Evolutionary conservation across 2,113 vertebrate genomes (phyloP), one percentile per base, ranked within the genome.

Genomic region (Lutjanus erythropterus): DNA sequence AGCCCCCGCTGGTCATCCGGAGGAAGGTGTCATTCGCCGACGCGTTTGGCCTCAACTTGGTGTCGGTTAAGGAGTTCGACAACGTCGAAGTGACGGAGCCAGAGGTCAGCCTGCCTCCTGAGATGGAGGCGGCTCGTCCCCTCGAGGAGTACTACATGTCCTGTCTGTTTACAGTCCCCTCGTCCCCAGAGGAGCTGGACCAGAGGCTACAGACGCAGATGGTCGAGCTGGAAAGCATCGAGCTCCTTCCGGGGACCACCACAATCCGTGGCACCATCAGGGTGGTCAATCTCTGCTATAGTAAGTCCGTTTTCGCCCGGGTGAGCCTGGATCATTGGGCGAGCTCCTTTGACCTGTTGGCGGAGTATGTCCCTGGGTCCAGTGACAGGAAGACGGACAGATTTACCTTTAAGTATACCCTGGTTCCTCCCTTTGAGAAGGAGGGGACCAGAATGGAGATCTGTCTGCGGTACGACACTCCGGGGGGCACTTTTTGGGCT

Each of bases 1-100:
- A 96, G 6, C 68, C 80, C 1, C 91, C 95, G 6, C 53, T 85
- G 11, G 91, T 85, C 16, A 73, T 90, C 2, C 53, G 91, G 67
- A 96, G 98, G 86, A 97, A 96, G 91, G 98, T 99, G 90, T 99
- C 98, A 0, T 99, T 99, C 70, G 98, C 98, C 12, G 98, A 99
- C 83, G 96, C 96, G 0, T 97, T 99, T 86, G 98, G 98, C 59
- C 94, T 99, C 77, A 93, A 97, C 90, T 94, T 99, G 75, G 98
- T 99, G 55, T 98, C 97, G 2, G 94, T 99, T 70, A 98, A 98
- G 93, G 97, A 99, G 91, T 99, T 97, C 4, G 92, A 98, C 86
- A 94, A 73, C 53, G 95, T 92, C 83, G 95, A 96, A 19, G 61
- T 79, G 50, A 85, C 94, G 2, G 91, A 53, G 75, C 39, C 62